Conservation (phyloP, 1,140 invertebrate species). For the Brachionus asplanchnoidis region DNA sequence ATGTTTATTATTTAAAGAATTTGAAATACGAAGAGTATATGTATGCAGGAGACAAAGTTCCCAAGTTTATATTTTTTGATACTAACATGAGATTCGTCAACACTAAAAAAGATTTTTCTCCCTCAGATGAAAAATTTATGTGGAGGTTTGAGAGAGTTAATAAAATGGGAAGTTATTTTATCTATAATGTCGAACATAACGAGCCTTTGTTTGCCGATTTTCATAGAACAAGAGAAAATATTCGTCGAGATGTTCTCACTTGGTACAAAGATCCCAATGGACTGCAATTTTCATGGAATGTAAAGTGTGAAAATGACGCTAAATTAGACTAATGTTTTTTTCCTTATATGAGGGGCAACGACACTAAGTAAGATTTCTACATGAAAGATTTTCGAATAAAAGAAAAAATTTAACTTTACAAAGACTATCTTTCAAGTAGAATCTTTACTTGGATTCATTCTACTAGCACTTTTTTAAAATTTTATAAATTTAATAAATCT, state of each 20-base stretch:
- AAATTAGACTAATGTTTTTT: background rate
- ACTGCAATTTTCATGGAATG: constrained; percentile 1
- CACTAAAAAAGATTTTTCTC: background rate
- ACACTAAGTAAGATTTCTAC: too few relatives aligned
- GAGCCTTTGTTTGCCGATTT: background rate
- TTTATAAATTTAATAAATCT: too few relatives aligned
- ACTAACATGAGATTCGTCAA: background rate
- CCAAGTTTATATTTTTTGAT: background rate
- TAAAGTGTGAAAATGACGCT: background rate
- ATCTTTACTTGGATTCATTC: too few relatives aligned
- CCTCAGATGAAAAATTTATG: background rate
- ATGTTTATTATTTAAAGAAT: constrained; percentile 5
- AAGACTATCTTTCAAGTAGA: too few relatives aligned
- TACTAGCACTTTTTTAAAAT: too few relatives aligned
- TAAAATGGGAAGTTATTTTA: background rate
- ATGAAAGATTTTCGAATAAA: too few relatives aligned
- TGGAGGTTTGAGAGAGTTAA: background rate
- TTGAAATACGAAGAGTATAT: constrained; percentile 18
- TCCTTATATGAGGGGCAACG: background rate
- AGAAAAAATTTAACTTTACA: too few relatives aligned
- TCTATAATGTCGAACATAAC: constrained; percentile 9
- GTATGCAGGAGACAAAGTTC: background rate
- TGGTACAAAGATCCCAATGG: constrained; percentile 7
- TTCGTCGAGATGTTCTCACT: background rate
- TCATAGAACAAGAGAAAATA: background rate